Evolutionary conservation across 2,888 invertebrate species (phyloP), one percentile per base, ranked within the genome.

Genomic region (Thera obeliscata): DNA sequence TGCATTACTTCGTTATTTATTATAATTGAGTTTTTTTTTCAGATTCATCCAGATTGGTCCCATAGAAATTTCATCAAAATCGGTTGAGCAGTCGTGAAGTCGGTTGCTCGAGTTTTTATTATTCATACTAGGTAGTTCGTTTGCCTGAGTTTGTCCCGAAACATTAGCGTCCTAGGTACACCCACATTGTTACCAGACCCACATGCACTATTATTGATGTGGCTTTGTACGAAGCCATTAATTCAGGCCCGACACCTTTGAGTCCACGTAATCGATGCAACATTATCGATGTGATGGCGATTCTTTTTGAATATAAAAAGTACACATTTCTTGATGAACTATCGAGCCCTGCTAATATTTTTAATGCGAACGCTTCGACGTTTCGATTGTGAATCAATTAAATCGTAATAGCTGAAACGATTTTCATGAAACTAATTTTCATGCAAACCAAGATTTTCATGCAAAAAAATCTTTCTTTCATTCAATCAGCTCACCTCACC

Each of bases 241-340:
- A 82, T 78, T 77, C 74, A 59, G 74, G 61, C 65, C 73, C 74
- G 76, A 78, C 80, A 78, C 76, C 75, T 79, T 80, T 78, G 71
- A 74, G 73, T 67, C 72, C 60, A 61, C 69, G 66, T 75, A 75
- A 74, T 74, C 67, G 69, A 70, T 67, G 71, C 70, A 62, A 67
- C 68, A 71, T 73, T 74, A 73, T 73, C 68, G 66, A 71, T 57
- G 49, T 66, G 63, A 69, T 69, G 64, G 69, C 61, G 69, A 71
- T 71, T 71, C 54, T 49, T 56, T 56, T 36, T 55, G 8, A 55
- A 61, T 46, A 50, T 41, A 59, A 59, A 36, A 59, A 59, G 49
- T n/a, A 59, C 48, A 35, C 9, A 35, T 12, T 50, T 60, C 41
- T 12, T 41, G 12, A 12, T 50, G 50, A 12, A 22, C 12, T 11